Evolutionary conservation across 2,113 vertebrate species (phyloP), one percentile per base, ranked within the genome.

Genomic region (Indicator maculatus): DNA sequence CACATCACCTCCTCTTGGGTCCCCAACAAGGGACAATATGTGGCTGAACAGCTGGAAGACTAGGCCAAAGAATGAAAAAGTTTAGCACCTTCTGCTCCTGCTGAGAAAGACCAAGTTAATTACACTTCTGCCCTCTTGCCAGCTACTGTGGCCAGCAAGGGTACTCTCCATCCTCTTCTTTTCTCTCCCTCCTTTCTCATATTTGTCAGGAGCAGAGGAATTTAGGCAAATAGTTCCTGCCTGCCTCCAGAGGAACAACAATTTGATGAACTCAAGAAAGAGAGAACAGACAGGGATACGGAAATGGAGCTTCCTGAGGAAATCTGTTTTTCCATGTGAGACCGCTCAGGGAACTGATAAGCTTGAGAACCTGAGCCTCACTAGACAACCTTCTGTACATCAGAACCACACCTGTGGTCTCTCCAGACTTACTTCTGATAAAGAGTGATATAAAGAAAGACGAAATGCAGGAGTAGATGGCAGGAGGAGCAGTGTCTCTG

Each of bases 181-280:
- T 70, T 33, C 11, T 70, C 31, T 76, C 19, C 21, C 0, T 0
- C 8, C 28, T 4, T 70, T 76, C 59, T 69, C 1, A 1, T 3
- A 1, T 36, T 85, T 89, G 26, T 44, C 33, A 76, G 36, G 38
- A 76, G 6, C 8, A 33, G 24, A 31, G 8, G 15, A 19, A 59
- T 75, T 81, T 30, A 75, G 26, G 45, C 6, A 84, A 76, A 81
- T 6, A 1, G 20, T 15, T 86, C 13, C 65, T 81, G 47, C 8
- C 14, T 28, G n/a, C 9, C 56, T 2, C 41, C 8, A 16, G 4
- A 12, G 8, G 30, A 65, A 19, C n/a, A 81, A 16, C 8, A 36
- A 24, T 33, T 39, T 55, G 21, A 11, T 75, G 39, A 38, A 16
- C 7, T 91, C 16, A 56, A 64, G 65, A 90, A 82, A 36, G 17